Base-by-base conservation (phyloP, 2,888 invertebrate genomes). In the Eupithecia tripunctaria region DNA sequence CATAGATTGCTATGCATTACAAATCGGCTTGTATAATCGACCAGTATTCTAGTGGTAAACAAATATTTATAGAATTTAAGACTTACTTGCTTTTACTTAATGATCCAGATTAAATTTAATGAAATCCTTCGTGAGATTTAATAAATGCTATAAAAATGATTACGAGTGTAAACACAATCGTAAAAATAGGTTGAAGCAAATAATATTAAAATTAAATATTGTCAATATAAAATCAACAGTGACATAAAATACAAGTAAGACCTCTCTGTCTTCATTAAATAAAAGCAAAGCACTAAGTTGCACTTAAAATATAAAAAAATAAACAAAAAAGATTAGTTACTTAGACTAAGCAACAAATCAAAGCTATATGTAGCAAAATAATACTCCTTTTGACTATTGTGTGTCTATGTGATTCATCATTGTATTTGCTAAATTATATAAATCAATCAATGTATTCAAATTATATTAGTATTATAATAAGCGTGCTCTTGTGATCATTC, bases 401-500 rank as follows among this genome's bases (percentile, higher is more conserved):
- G 81, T 85, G 84, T 72, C 47, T 75, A 82, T 80, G 81, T 84
- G 84, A 88, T 80, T 85, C 82, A 84, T 81, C 85, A 82, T 80
- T 76, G 72, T 77, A 73, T 72, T 76, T 71, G 76, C 75, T 75
- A 76, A 72, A 70, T 73, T 73, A 77, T 74, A 76, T 73, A 75
- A 76, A 73, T 78, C 73, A 69, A 78, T 77, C 70, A 51, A 65
- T 70, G 71, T 71, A 75, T 70, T 77, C 70, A 76, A 77, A 71
- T 75, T 76, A 78, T 64, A 74, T 71, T 77, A 77, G 43, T 81
- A 82, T 79, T 81, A 82, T 76, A 79, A 80, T 74, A 75, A 68
- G 68, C 81, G 82, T 80, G 84, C 84, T 85, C 81, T 82, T 85
- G 89, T 90, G 86, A 87, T 89, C 88, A 88, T 85, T 79, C 81